Base-by-base conservation (phyloP, 2,888 invertebrate species). In the Lithophane leautieri region DNA sequence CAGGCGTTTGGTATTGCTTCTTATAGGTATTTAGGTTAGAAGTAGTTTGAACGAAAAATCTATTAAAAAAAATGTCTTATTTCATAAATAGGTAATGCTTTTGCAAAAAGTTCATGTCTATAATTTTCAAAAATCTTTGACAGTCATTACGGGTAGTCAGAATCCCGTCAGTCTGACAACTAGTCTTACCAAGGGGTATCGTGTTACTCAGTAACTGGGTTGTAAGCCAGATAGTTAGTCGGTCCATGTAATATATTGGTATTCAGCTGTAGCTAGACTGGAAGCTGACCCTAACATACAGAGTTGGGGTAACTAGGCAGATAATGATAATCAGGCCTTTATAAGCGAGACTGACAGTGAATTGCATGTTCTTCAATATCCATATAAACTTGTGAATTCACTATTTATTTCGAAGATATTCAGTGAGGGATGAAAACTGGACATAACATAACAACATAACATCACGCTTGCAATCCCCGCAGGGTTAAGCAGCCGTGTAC, bases 1-100 rank as follows among this genome's bases (percentile, higher is more conserved):
- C 16, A 25, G 28, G 28, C 28, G 54, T 56, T 62, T 56, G 34
- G 56, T 77, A 34, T 79, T 62, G n/a, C 62, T 82, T 65, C 47
- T 34, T 25, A 8, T 22, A 8, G 6, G 2, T 22, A 22, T n/a
- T 12, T 52, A 14, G 1, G 19, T 52, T 3, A 42, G 8, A 22
- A n/a, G 44, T 47, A 22, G 11, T 44, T 22, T 22, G 0, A 54
- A 1, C 8, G 4, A n/a, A 22, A 0, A 44, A n/a, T 69, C 7
- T 14, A 9, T 22, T 14, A 14, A 0, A 22, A n/a, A 62, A 62
- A 42, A 34, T 34, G 16, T 3, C 58, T 25, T 28, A 14, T 58
- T 25, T 25, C n/a, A 14, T 56, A 25, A n/a, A n/a, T n/a, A n/a
- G n/a, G n/a, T n/a, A n/a, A n/a, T n/a, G 25, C 14, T 25, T 14